Conservation (phyloP, 92 coral and sea anemone genomes). For the Zoanthus sociatus region DNA sequence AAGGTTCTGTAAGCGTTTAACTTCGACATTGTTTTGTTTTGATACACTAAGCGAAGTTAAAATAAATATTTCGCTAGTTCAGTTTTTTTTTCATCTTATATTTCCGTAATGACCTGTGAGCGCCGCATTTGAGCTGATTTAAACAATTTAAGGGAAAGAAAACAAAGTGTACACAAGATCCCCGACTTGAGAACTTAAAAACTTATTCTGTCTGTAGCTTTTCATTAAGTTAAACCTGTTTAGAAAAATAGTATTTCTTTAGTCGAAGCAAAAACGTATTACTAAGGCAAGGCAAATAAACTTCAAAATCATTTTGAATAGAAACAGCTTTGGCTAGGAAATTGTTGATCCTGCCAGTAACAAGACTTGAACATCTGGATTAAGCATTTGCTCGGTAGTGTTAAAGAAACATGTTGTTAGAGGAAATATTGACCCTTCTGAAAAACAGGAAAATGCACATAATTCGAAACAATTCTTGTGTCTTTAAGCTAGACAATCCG, state of each 20-base stretch:
- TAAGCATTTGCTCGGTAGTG: conserved; percentile 4
- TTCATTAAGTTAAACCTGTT: neutral
- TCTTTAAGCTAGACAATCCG: conserved; percentile 39
- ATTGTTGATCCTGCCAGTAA: neutral
- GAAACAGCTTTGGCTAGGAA: neutral
- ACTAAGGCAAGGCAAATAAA: neutral
- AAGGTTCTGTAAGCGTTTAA: conserved; percentile 11
- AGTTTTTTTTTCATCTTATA: neutral
- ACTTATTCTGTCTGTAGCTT: too few relatives aligned
- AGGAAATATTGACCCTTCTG: conserved; percentile 40
- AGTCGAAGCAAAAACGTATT: neutral
- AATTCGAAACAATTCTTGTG: conserved; percentile 18
- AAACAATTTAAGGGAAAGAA: neutral
- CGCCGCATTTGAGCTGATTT: neutral
- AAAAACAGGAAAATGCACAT: conserved; percentile 31
- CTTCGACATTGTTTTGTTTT: conserved; percentile 20
- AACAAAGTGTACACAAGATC: neutral
- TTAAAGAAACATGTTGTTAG: conserved; percentile 30
- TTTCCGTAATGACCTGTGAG: neutral
- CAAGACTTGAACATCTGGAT: conserved; percentile 34
- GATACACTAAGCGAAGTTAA: conserved; percentile 24
- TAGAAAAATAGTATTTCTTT: neutral
- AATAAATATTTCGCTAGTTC: conserved; percentile 28
- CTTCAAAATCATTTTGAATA: neutral
- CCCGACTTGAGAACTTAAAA: too few relatives aligned